A percentile compares a stretch with the other conserved stretches of the same genome.
Evolutionary conservation across 2,888 invertebrate species (phyloP).

Genomic region (Sinodicranocentrus sp.): DNA sequence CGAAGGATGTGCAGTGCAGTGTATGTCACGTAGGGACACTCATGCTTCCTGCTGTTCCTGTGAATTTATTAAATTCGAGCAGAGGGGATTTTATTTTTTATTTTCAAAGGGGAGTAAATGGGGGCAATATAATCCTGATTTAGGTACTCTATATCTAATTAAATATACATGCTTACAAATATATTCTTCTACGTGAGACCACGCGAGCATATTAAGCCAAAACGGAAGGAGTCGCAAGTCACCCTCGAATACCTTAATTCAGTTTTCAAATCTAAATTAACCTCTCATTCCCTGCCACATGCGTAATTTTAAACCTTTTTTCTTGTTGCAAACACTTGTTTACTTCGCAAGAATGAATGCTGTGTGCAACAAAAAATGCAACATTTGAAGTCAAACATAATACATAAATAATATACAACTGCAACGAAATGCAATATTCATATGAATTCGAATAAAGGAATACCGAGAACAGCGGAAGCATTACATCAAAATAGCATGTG

Average conservation of each 20-base stretch:
- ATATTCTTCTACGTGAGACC: no score
- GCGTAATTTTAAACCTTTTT: background rate
- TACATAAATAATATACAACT: background rate
- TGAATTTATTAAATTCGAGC: background rate
- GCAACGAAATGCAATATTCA: slow-evolving; percentile 1
- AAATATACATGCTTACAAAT: background rate
- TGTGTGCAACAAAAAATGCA: slow-evolving; percentile 3
- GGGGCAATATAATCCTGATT: background rate
- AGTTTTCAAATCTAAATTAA: background rate
- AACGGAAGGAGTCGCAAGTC: slow-evolving; percentile 8
- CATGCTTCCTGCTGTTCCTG: slow-evolving; percentile 6
- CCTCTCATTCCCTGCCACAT: background rate
- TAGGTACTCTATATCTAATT: background rate
- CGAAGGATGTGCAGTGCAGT: no score
- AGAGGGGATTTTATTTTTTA: background rate
- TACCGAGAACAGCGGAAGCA: background rate
- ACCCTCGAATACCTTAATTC: background rate
- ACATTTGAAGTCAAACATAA: background rate
- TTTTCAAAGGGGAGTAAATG: background rate
- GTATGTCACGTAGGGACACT: no score
- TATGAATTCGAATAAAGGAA: background rate
- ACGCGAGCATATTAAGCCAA: background rate
- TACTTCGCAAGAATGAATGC: slow-evolving; percentile 5
- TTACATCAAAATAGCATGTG: slow-evolving; percentile 10
- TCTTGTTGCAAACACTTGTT: background rate